Evolutionary conservation across 2,797 vertebrate species (phyloP).

Genomic region (Sebastes steindachneri): DNA sequence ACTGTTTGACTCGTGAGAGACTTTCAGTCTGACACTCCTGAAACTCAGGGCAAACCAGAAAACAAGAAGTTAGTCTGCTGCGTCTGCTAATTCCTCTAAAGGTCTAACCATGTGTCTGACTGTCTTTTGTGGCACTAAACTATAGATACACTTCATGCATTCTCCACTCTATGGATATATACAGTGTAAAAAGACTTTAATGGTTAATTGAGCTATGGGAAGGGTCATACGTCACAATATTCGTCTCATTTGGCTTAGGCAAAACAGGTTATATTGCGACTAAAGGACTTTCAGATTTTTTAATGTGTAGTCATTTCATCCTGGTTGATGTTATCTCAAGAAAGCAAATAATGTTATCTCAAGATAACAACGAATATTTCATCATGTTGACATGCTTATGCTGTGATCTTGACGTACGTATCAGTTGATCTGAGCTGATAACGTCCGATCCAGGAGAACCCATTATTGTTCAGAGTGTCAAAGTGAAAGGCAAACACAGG

Average conservation of each 20-base stretch:
- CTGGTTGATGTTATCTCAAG: not conserved
- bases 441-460: not conserved
- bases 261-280: not conserved
- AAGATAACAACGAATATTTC: not conserved
- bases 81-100: not conserved
- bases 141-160: not conserved
- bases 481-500: slow-evolving; percentile 7
- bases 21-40: slow-evolving; percentile 7
- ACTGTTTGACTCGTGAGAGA: not conserved
- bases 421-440: not conserved
- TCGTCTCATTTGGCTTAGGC: not conserved
- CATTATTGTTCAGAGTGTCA: not conserved
- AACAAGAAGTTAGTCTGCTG: slow-evolving; percentile 22
- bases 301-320: not conserved
- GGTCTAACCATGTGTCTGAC: not conserved
- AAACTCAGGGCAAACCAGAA: slow-evolving; percentile 16
- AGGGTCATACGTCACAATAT: not conserved
- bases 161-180: not conserved
- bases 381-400: not conserved
- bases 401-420: not conserved
- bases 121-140: not conserved
- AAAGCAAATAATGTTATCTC: not conserved
- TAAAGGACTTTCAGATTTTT: not conserved
- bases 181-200: not conserved
- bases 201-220: not conserved